phyloP scores from a whole-genome alignment of 2,113 vertebrate genomes.

The Nycticryphes semicollaris region DNA sequence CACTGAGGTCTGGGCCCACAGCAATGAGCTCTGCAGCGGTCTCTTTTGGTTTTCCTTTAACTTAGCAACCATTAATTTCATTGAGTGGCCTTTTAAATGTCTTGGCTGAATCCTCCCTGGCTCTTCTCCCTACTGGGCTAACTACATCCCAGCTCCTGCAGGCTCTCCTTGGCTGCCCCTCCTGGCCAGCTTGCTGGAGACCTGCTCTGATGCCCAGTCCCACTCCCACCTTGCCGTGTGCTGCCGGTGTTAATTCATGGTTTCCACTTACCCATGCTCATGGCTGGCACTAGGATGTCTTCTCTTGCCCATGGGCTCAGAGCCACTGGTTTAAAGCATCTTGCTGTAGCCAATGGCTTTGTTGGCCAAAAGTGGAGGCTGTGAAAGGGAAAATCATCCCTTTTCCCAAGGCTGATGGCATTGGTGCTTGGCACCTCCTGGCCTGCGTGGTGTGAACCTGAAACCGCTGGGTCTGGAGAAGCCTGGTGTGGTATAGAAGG shows the following conservation, averaged over 20 bases:
- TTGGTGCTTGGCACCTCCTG: rapidly evolving
- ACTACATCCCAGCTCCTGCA: neutral
- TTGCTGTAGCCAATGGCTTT: neutral
- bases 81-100: conserved; percentile 31
- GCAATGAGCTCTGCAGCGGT: neutral
- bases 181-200: neutral
- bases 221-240: rapidly evolving
- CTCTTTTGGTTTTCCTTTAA: neutral
- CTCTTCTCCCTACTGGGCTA: neutral
- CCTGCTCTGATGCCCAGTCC: neutral
- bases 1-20: neutral
- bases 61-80: neutral
- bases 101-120: neutral
- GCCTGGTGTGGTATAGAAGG: neutral
- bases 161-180: neutral
- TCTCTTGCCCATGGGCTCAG: neutral
- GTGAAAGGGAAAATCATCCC: neutral
- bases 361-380: neutral
- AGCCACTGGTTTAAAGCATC: neutral
- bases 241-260: rapidly evolving
- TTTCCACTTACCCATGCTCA: rapidly evolving
- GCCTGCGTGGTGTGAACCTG: rapidly evolving
- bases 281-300: neutral
- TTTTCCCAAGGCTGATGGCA: neutral
- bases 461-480: neutral